These are phyloP conservation scores for Lepilemur septentrionalis DNA, from an alignment of 2,797 vertebrate species.

Conservation along the genomic window DNA sequence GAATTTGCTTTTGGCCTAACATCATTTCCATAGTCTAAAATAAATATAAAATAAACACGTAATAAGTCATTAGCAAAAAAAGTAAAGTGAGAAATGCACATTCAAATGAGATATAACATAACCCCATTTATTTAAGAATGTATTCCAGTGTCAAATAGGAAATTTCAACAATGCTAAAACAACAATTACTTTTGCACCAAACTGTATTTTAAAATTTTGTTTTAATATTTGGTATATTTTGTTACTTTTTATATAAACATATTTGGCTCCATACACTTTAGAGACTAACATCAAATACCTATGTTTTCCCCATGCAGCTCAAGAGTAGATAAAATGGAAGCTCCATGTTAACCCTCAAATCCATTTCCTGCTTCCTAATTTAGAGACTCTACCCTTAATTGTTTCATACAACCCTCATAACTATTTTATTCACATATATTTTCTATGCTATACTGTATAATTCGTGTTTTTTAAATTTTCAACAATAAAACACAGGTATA, in stretches of 20 bases:
- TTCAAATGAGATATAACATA: too few relatives aligned
- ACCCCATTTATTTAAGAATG: too few relatives aligned
- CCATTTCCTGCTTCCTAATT: neutral
- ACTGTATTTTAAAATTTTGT: neutral
- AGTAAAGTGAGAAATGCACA: too few relatives aligned
- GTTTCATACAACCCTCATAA: neutral
- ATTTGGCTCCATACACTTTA: neutral
- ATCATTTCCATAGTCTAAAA: too few relatives aligned
- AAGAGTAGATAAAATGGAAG: neutral
- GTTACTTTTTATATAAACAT: neutral
- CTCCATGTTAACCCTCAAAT: neutral
- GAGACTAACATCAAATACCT: neutral
- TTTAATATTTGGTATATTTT: neutral
- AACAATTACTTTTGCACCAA: too few relatives aligned
- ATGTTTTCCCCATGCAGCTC: neutral
- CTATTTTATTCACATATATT: neutral
- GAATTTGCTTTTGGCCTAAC: too few relatives aligned
- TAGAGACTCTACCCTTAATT: neutral
- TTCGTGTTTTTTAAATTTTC: neutral
- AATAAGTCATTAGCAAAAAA: too few relatives aligned
- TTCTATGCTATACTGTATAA: neutral
- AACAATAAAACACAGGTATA: neutral
- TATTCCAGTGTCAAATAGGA: too few relatives aligned
- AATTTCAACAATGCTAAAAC: too few relatives aligned
- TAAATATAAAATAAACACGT: too few relatives aligned